A percentile compares a stretch with the other conserved stretches of the same genome.
Conservation (phyloP, 2,888 invertebrate genomes). For the Oscheius sp. region DNA sequence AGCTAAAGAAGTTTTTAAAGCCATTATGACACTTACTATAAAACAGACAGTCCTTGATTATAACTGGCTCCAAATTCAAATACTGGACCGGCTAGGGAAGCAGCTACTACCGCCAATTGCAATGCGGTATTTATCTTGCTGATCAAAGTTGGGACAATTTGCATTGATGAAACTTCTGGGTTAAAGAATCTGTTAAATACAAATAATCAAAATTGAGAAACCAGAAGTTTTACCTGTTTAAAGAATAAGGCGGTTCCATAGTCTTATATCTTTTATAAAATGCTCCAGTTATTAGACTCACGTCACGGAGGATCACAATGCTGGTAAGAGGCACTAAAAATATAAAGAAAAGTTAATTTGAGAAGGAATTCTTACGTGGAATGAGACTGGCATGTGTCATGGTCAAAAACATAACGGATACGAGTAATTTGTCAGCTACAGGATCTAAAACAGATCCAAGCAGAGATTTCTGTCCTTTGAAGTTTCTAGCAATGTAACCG, state of each 20-base stretch:
- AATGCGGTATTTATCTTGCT: slow-evolving; percentile 92
- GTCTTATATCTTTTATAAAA: slow-evolving; percentile 81
- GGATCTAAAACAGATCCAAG: slow-evolving; percentile 95
- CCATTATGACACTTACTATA: not conserved
- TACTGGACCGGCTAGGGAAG: slow-evolving; percentile 89
- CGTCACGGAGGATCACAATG: slow-evolving; percentile 87
- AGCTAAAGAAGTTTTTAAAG: slow-evolving; percentile 44
- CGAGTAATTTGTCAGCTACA: slow-evolving; percentile 92
- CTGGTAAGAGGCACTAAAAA: slow-evolving; percentile 78
- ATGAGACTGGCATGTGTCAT: slow-evolving; percentile 87
- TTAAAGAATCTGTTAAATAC: slow-evolving; percentile 62
- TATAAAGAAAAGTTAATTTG: not conserved
- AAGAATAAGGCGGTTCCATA: slow-evolving; percentile 57
- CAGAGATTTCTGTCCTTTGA: slow-evolving; percentile 89
- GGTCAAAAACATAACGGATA: slow-evolving; percentile 88
- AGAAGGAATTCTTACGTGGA: slow-evolving; percentile 78
- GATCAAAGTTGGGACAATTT: slow-evolving; percentile 87
- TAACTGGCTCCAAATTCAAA: slow-evolving; percentile 81
- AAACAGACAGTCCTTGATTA: slow-evolving; percentile 40
- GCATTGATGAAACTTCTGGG: slow-evolving; percentile 69
- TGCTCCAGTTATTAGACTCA: slow-evolving; percentile 84
- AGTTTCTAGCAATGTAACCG: slow-evolving; percentile 94
- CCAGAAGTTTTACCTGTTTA: slow-evolving; percentile 36
- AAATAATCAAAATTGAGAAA: not conserved
- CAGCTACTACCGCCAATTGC: slow-evolving; percentile 86